phyloP scores from a whole-genome alignment of 2,797 vertebrate species.

The Pangasius macronema region DNA sequence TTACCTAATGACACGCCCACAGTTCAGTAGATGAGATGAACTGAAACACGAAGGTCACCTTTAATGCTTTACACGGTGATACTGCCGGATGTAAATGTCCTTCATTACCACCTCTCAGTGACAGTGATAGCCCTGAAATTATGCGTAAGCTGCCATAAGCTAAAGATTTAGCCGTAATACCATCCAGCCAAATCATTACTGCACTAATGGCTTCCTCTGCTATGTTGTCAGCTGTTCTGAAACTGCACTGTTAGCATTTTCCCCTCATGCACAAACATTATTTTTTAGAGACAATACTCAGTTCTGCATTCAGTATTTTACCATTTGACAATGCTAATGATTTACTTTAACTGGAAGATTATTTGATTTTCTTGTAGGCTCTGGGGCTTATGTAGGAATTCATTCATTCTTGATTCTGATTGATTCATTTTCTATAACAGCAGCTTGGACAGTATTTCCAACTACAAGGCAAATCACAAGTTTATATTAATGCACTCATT shows the following conservation, averaged over 20 bases:
- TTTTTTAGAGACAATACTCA: not conserved
- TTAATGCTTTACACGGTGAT: not conserved
- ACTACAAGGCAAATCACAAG: not conserved
- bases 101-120: conserved; percentile 8
- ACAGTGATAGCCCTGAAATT: conserved; percentile 3
- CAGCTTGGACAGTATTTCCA: not conserved
- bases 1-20: not conserved
- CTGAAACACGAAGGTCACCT: not conserved
- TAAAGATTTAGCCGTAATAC: conserved; percentile 24
- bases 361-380: not conserved
- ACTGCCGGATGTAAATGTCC: conserved; percentile 5
- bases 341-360: not conserved
- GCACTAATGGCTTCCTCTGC: conserved; percentile 29
- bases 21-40: not conserved
- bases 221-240: conserved; percentile 22
- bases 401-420: not conserved
- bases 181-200: conserved; percentile 23
- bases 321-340: not conserved
- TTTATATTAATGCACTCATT: not conserved
- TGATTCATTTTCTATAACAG: not conserved
- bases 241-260: conserved; percentile 23
- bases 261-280: not conserved
- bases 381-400: not conserved
- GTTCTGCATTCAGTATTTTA: not conserved
- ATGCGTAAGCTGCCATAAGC: not conserved